phyloP scores from a whole-genome alignment of 2,888 invertebrate genomes.

The Brachyptera putata region DNA sequence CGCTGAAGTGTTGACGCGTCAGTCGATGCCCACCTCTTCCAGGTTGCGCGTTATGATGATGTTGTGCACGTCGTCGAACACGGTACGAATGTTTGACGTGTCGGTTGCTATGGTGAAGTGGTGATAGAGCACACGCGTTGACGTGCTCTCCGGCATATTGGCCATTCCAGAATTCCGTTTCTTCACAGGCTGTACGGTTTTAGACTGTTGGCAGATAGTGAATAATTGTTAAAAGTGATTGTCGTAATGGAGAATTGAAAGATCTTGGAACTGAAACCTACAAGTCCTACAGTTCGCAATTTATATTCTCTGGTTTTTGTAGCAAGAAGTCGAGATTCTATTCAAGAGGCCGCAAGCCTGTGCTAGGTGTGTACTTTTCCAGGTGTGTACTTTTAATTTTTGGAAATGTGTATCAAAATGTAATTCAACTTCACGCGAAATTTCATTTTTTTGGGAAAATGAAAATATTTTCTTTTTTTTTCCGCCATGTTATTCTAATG shows the following conservation, averaged over 20 bases:
- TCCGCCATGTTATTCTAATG: too few relatives aligned
- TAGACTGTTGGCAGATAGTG: constrained; percentile 7
- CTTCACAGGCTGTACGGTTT: background rate
- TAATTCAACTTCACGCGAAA: too few relatives aligned
- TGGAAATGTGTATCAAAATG: too few relatives aligned
- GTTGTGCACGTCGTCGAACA: constrained; percentile 69
- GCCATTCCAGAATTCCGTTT: background rate
- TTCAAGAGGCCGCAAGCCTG: too few relatives aligned
- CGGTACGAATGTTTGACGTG: constrained; percentile 65
- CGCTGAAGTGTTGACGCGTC: too few relatives aligned
- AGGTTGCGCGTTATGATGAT: constrained; percentile 50
- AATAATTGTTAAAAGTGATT: background rate
- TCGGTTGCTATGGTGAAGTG: constrained; percentile 74
- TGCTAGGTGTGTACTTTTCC: too few relatives aligned
- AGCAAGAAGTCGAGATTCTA: too few relatives aligned
- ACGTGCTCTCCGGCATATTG: background rate
- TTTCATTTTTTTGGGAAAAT: too few relatives aligned
- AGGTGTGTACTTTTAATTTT: too few relatives aligned
- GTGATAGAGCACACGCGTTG: constrained; percentile 55
- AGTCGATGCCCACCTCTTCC: background rate
- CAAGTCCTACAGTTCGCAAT: too few relatives aligned
- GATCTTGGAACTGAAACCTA: background rate
- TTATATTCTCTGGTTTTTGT: too few relatives aligned
- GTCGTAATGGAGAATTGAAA: background rate
- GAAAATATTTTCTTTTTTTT: too few relatives aligned